Evolutionary conservation across 1,140 invertebrate genomes (phyloP).

Genomic region (Pseudomyrmex pallidus): DNA sequence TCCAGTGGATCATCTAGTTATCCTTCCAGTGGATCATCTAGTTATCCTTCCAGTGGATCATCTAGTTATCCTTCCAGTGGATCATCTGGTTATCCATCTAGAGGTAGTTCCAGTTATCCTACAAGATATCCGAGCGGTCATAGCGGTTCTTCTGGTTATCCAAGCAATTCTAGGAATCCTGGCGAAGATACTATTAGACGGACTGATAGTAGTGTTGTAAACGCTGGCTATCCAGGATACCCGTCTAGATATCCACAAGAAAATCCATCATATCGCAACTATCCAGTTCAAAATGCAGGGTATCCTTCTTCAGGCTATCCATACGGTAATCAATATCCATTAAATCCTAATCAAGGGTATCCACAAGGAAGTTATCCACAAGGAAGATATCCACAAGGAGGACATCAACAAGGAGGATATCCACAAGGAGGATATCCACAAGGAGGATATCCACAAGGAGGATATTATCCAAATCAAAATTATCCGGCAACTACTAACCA

Average conservation of each 20-base stretch:
- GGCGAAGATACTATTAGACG: conserved; percentile 60
- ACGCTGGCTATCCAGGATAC: conserved; percentile 65
- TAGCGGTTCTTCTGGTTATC: conserved; percentile 58
- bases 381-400: conserved; percentile 51
- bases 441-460: conserved; percentile 27
- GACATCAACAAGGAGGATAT: too few relatives aligned
- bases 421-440: conserved; percentile 47
- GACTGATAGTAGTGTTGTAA: conserved; percentile 58
- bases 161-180: conserved; percentile 61
- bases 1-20: conserved; percentile 43
- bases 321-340: conserved; percentile 58
- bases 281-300: conserved; percentile 23
- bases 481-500: conserved; percentile 71
- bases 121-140: neutral
- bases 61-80: conserved; percentile 63
- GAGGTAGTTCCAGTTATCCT: conserved; percentile 34
- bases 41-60: conserved; percentile 58
- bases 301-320: conserved; percentile 49
- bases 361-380: conserved; percentile 65
- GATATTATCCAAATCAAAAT: conserved; percentile 59
- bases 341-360: conserved; percentile 54
- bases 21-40: conserved; percentile 40
- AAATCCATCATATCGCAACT: neutral
- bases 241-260: conserved; percentile 33
- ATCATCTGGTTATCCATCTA: conserved; percentile 65